phyloP scores from a whole-genome alignment of 2,113 vertebrate genomes.

The Rhadina sibilatrix region DNA sequence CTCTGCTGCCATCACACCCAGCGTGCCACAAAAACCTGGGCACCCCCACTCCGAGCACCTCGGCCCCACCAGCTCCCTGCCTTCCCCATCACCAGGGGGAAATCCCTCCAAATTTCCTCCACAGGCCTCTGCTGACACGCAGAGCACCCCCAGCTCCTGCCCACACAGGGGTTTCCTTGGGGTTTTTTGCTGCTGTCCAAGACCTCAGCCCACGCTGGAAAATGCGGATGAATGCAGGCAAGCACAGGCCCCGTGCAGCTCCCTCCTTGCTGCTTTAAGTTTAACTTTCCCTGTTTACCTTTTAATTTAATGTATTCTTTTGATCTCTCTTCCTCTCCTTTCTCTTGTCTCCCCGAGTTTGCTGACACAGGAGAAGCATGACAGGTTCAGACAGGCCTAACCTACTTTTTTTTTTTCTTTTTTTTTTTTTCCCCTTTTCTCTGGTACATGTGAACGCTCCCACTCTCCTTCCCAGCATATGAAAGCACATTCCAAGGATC shows the following conservation, averaged over 20 bases:
- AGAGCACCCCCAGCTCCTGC: background rate
- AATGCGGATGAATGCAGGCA: background rate
- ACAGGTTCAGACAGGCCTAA: slow-evolving; percentile 67
- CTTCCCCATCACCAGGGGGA: background rate
- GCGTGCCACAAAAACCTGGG: rapidly evolving
- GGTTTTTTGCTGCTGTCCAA: background rate
- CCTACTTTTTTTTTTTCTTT: slow-evolving; percentile 64
- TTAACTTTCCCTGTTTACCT: slow-evolving; percentile 53
- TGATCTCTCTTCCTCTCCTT: slow-evolving; percentile 51
- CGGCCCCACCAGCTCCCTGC: background rate
- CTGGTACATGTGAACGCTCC: slow-evolving; percentile 26
- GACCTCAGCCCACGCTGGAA: background rate
- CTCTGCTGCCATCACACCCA: background rate
- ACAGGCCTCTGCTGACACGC: rapidly evolving
- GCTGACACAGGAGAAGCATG: slow-evolving; percentile 65
- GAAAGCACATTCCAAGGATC: slow-evolving; percentile 50
- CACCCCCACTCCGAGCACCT: background rate
- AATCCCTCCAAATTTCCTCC: background rate
- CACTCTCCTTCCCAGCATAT: slow-evolving; percentile 34
- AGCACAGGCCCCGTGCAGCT: background rate
- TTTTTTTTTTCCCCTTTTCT: slow-evolving; percentile 45
- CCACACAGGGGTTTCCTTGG: background rate
- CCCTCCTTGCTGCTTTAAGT: slow-evolving; percentile 13
- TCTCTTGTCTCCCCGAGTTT: slow-evolving; percentile 57
- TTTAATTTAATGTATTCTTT: slow-evolving; percentile 67